These are phyloP conservation scores for Scrobipalpa costella DNA, from an alignment of 2,888 invertebrate genomes.

Conservation along the genomic window DNA sequence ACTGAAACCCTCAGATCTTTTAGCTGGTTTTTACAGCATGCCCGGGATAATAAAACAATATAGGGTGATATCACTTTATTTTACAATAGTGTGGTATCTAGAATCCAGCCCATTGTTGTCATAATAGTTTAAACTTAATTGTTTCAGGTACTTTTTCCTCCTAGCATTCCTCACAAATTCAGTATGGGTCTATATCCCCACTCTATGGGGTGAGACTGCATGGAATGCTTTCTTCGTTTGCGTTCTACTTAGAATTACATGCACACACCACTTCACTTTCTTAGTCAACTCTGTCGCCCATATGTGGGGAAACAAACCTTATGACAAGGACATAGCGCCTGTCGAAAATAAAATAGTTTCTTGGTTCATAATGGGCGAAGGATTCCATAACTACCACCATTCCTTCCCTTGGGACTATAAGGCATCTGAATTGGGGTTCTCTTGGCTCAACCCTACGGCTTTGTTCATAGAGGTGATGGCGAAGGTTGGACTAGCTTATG, in stretches of 20 bases:
- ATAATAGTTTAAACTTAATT: slow-evolving; percentile 24
- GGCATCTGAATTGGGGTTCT: slow-evolving; percentile 42
- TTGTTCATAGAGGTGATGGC: slow-evolving; percentile 81
- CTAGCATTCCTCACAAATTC: slow-evolving; percentile 88
- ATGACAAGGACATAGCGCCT: slow-evolving; percentile 51
- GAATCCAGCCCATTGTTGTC: too few relatives aligned
- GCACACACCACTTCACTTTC: slow-evolving; percentile 75
- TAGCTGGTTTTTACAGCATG: too few relatives aligned
- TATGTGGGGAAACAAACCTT: slow-evolving; percentile 61
- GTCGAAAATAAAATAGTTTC: slow-evolving; percentile 36
- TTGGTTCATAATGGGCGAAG: slow-evolving; percentile 40
- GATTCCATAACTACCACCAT: slow-evolving; percentile 85
- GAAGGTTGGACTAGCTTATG: slow-evolving; percentile 48
- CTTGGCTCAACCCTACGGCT: slow-evolving; percentile 65
- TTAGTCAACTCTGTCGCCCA: slow-evolving; percentile 83
- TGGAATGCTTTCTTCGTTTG: slow-evolving; percentile 84
- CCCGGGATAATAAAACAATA: too few relatives aligned
- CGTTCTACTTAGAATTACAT: slow-evolving; percentile 82
- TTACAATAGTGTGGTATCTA: too few relatives aligned
- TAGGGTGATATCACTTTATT: too few relatives aligned
- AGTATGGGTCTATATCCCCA: slow-evolving; percentile 87
- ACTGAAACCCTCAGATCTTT: too few relatives aligned
- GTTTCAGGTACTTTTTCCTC: slow-evolving; percentile 85
- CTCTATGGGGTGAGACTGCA: slow-evolving; percentile 88
- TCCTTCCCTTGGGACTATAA: slow-evolving; percentile 76